phyloP scores from a whole-genome alignment of 1,140 invertebrate genomes.

The Drosophila ironensis region DNA sequence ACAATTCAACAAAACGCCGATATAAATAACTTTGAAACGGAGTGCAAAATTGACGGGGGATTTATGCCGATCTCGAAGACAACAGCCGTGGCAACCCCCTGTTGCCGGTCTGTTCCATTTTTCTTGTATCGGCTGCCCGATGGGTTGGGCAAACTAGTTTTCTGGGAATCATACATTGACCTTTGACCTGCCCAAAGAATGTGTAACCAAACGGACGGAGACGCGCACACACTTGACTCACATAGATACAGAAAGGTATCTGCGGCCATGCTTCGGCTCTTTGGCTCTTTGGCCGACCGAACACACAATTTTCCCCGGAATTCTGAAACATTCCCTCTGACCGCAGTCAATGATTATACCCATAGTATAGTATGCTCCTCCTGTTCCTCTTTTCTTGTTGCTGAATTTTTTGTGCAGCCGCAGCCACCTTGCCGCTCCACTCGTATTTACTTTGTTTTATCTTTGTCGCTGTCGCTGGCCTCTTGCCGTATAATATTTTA shows the following conservation, averaged over 20 bases:
- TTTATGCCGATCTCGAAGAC: slow-evolving; percentile 4
- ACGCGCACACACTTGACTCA: slow-evolving; percentile 21
- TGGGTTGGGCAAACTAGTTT: slow-evolving; percentile 5
- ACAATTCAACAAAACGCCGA: slow-evolving; percentile 37
- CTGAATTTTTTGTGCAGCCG: neutral
- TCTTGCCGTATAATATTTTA: slow-evolving; percentile 43
- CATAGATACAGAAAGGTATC: slow-evolving; percentile 34
- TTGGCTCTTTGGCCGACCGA: slow-evolving; percentile 4
- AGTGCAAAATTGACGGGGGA: slow-evolving; percentile 4
- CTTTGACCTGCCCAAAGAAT: slow-evolving; percentile 50
- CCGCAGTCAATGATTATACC: slow-evolving; percentile 41
- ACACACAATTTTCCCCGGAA: slow-evolving; percentile 56
- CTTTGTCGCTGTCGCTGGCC: slow-evolving; percentile 18
- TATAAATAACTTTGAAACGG: slow-evolving; percentile 11
- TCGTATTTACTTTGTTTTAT: slow-evolving; percentile 38
- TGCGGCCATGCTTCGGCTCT: slow-evolving; percentile 18
- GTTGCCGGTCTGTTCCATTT: too few relatives aligned
- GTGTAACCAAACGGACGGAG: neutral
- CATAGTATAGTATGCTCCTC: too few relatives aligned
- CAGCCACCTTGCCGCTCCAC: neutral
- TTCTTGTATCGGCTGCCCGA: too few relatives aligned
- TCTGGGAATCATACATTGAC: slow-evolving; percentile 41
- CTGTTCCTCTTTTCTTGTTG: neutral
- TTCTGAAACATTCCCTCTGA: slow-evolving; percentile 32
- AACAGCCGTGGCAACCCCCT: too few relatives aligned